A percentile compares a stretch with the other conserved stretches of the same genome.
Evolutionary conservation across 2,888 invertebrate species (phyloP).

Genomic region (Platycheirus rosarum): DNA sequence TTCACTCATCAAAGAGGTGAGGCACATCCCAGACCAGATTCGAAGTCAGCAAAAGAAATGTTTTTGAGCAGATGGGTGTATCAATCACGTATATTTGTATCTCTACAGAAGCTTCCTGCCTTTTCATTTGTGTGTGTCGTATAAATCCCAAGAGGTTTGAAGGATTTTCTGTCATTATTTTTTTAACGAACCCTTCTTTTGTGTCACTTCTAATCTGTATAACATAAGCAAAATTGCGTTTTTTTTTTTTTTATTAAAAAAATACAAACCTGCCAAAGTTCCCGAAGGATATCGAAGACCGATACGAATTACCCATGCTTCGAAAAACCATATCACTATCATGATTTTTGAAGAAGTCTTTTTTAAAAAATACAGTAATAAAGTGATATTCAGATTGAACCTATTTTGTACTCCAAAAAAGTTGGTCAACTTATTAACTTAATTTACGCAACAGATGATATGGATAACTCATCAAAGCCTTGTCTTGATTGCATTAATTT

Average conservation of each 20-base stretch:
- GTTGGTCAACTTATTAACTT: too few relatives aligned
- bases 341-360: too few relatives aligned
- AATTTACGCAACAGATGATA: too few relatives aligned
- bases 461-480: too few relatives aligned
- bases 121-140: slow-evolving; percentile 14
- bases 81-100: slow-evolving; percentile 27
- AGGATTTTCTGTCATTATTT: slow-evolving; percentile 15
- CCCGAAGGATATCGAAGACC: not conserved
- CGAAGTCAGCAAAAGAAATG: not conserved
- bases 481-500: too few relatives aligned
- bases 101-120: not conserved
- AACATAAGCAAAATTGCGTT: too few relatives aligned
- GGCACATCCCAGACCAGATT: not conserved
- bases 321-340: too few relatives aligned
- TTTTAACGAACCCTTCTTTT: slow-evolving; percentile 10
- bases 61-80: slow-evolving; percentile 15
- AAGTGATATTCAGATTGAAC: too few relatives aligned
- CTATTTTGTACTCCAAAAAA: too few relatives aligned
- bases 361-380: too few relatives aligned
- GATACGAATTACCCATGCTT: too few relatives aligned
- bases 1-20: not conserved
- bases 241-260: not conserved
- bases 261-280: not conserved
- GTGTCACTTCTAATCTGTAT: slow-evolving; percentile 15
- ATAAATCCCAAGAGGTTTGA: not conserved